These are phyloP conservation scores for Drosophila paranaensis DNA, from an alignment of 2,888 invertebrate species.

Conservation along the genomic window DNA sequence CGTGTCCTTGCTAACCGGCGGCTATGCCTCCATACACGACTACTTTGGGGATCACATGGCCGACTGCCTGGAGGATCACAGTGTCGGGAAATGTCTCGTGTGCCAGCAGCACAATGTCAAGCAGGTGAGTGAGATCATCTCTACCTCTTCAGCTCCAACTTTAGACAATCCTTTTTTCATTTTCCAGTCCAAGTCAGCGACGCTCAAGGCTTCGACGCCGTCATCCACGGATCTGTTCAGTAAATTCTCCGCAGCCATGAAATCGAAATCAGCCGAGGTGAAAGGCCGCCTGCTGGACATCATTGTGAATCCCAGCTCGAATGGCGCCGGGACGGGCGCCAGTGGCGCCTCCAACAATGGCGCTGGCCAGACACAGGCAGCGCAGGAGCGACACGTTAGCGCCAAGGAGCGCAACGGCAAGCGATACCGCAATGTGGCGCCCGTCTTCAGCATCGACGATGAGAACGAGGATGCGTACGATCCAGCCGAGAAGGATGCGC, in stretches of 20 bases:
- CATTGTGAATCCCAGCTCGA: slow-evolving; percentile 91
- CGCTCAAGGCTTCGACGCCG: slow-evolving; percentile 50
- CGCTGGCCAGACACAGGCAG: slow-evolving; percentile 67
- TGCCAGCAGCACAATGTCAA: slow-evolving; percentile 86
- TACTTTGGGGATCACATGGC: slow-evolving; percentile 93
- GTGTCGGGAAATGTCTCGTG: slow-evolving; percentile 91
- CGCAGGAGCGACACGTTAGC: slow-evolving; percentile 91
- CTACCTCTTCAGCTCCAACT: not conserved
- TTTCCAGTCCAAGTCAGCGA: slow-evolving; percentile 51
- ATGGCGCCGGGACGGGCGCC: slow-evolving; percentile 33
- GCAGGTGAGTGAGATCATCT: slow-evolving; percentile 48
- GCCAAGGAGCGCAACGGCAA: slow-evolving; percentile 93
- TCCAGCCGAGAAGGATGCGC: slow-evolving; percentile 68
- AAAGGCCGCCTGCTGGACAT: slow-evolving; percentile 96
- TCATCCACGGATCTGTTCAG: slow-evolving; percentile 90
- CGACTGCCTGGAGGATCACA: slow-evolving; percentile 94
- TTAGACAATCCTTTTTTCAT: not conserved
- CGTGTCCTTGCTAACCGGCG: slow-evolving; percentile 96
- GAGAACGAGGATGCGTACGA: slow-evolving; percentile 87
- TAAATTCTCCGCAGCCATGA: slow-evolving; percentile 94
- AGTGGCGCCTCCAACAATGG: slow-evolving; percentile 33
- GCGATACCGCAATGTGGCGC: slow-evolving; percentile 94
- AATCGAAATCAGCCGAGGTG: slow-evolving; percentile 95
- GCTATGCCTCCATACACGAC: slow-evolving; percentile 93
- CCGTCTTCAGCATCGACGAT: slow-evolving; percentile 97